These are phyloP conservation scores for Tenthredo notha DNA, from an alignment of 2,888 invertebrate species.

Conservation along the genomic window DNA sequence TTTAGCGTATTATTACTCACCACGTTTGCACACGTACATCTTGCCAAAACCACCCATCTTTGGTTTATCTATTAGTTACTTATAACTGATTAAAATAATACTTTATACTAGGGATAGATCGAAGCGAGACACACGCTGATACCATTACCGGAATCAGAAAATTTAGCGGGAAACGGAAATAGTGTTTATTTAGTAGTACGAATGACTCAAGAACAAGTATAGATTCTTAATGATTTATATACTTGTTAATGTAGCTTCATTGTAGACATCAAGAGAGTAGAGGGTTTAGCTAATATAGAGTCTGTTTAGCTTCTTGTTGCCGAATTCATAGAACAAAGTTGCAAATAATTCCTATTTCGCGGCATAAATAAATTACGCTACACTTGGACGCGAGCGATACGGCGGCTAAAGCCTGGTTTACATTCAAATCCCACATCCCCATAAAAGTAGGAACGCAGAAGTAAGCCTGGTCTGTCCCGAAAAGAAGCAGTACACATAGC, in stretches of 20 bases:
- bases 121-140: background rate
- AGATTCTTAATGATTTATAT: background rate
- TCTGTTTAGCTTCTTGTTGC: background rate
- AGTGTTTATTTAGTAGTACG: background rate
- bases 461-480: too few relatives aligned
- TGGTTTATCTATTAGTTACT: slow-evolving; percentile 12
- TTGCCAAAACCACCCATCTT: slow-evolving; percentile 70
- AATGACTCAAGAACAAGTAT: background rate
- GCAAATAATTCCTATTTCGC: background rate
- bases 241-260: background rate
- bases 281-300: background rate
- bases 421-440: too few relatives aligned
- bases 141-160: slow-evolving; percentile 38
- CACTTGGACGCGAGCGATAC: too few relatives aligned
- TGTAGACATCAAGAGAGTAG: background rate
- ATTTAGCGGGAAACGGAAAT: slow-evolving; percentile 67
- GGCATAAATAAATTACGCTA: background rate
- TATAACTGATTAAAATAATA: slow-evolving; percentile 14
- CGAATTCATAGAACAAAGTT: background rate
- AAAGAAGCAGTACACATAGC: too few relatives aligned
- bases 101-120: background rate
- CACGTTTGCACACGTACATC: slow-evolving; percentile 79
- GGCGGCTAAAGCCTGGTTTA: too few relatives aligned
- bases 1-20: slow-evolving; percentile 68
- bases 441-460: too few relatives aligned